Evolutionary conservation across 1,140 invertebrate genomes (phyloP).

Genomic region (Drosophila lacteicornis): DNA sequence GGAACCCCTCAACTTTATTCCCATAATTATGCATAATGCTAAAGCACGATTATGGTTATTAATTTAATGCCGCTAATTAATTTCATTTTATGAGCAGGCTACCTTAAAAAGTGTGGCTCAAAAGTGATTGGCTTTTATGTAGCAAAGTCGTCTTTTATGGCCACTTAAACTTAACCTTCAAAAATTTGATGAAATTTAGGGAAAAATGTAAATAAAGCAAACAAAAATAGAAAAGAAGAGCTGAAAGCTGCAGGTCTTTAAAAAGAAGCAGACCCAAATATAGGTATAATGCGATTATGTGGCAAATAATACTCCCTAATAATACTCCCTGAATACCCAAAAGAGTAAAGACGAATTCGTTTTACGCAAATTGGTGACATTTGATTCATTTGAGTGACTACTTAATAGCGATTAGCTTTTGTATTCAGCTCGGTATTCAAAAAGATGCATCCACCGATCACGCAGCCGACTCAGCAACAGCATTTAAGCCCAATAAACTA

Average conservation of each 20-base stretch:
- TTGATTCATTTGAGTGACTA: slow-evolving; percentile 40
- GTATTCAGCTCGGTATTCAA: slow-evolving; percentile 15
- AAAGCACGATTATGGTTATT: slow-evolving; percentile 21
- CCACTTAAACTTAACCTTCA: slow-evolving; percentile 28
- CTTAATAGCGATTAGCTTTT: slow-evolving; percentile 38
- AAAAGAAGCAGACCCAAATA: not conserved
- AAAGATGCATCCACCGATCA: slow-evolving; percentile 29
- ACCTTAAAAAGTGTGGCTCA: slow-evolving; percentile 5
- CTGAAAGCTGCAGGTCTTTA: not conserved
- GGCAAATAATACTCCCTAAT: not conserved
- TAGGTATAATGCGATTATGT: not conserved
- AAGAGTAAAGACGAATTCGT: slow-evolving; percentile 16
- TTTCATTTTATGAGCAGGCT: slow-evolving; percentile 22
- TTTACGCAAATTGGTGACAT: slow-evolving; percentile 8
- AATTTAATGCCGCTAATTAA: slow-evolving; percentile 35
- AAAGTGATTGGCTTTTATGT: slow-evolving; percentile 1
- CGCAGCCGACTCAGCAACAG: slow-evolving; percentile 18
- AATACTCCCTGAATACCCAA: not conserved
- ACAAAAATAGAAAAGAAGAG: not conserved
- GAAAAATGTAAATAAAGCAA: slow-evolving; percentile 30
- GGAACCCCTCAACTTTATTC: slow-evolving; percentile 22
- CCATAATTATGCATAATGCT: slow-evolving; percentile 36
- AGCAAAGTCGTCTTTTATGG: slow-evolving; percentile 5
- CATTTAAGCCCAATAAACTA: slow-evolving; percentile 28
- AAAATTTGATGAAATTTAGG: not conserved